phyloP scores from a whole-genome alignment of 2,797 vertebrate genomes.

The Sorex maritimensis region DNA sequence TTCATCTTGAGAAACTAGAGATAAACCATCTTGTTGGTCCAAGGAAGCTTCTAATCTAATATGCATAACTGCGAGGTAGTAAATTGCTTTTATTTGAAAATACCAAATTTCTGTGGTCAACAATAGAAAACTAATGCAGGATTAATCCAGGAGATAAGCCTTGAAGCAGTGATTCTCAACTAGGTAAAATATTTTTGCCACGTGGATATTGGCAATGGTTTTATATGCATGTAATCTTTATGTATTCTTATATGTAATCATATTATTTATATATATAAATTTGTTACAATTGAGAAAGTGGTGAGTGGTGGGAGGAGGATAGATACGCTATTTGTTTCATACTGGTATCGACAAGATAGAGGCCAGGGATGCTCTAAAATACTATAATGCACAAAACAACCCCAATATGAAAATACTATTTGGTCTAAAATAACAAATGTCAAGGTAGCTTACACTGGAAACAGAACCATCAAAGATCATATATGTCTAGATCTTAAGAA shows the following conservation, averaged over 20 bases:
- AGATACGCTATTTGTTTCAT: neutral
- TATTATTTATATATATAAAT: neutral
- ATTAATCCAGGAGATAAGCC: neutral
- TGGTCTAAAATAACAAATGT: neutral
- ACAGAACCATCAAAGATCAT: neutral
- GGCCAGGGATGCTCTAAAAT: neutral
- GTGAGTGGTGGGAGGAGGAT: neutral
- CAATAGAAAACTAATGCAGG: constrained; percentile 11
- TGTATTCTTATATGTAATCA: too few species aligned
- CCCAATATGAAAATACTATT: neutral
- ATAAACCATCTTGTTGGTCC: neutral
- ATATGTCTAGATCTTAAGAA: neutral
- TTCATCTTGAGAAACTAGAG: constrained; percentile 1
- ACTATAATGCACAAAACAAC: neutral
- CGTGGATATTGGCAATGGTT: neutral
- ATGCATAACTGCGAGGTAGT: neutral
- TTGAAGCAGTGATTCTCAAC: neutral
- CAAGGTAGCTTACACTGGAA: neutral
- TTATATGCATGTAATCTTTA: too few species aligned
- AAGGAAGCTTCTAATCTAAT: neutral
- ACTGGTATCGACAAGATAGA: neutral
- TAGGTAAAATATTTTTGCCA: neutral
- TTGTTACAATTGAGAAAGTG: neutral
- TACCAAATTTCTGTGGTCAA: constrained; percentile 24
- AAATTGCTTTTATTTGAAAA: neutral